Base-by-base conservation (phyloP, 2,797 vertebrate genomes). In the Gymnoscopelus braueri region DNA sequence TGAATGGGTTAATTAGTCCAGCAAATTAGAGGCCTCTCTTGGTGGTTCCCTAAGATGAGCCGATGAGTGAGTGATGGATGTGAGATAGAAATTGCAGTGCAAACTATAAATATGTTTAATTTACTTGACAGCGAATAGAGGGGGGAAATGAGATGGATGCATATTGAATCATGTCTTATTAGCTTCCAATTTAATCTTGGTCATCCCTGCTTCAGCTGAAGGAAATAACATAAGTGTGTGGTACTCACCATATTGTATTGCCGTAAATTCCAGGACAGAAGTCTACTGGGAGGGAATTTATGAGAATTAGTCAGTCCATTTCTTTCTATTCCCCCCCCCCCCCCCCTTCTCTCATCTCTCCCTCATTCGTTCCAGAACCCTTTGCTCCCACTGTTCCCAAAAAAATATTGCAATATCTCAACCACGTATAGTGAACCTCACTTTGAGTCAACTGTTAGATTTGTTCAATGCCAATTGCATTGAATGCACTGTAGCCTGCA, bases 391-490 rank as follows among this genome's bases (percentile, higher is more conserved):
- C 53, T 23, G 65, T 50, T 44, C 67, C 49, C 26, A 24, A 79
- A 24, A 79, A 68, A 59, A 60, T 63, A 47, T 39, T 65, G 64
- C 48, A 68, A 53, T 74, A 59, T 67, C 55, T 66, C 59, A 60
- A 50, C 23, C 59, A 60, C 69, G 51, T 54, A 19, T 19, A 59
- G 57, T 53, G 60, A 65, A 65, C 67, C 65, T 71, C 61, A 75
- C 73, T 69, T 60, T 49, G 32, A 48, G 70, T 69, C 63, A 76
- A 74, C 58, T 4, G 67, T 53, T 58, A 54, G 13, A 53, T 72
- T 84, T 78, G 74, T 68, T 80, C n/a, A n/a, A n/a, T 70, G 88
- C 82, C 85, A 87, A 88, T 82, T 83, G 74, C 79, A 83, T 70
- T 69, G 70, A 80, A 81, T 84, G 80, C 62, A 78, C 57, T 77